These are phyloP conservation scores for Botrylloides violaceus DNA, from an alignment of 23 tunicate species.

Conservation along the genomic window DNA sequence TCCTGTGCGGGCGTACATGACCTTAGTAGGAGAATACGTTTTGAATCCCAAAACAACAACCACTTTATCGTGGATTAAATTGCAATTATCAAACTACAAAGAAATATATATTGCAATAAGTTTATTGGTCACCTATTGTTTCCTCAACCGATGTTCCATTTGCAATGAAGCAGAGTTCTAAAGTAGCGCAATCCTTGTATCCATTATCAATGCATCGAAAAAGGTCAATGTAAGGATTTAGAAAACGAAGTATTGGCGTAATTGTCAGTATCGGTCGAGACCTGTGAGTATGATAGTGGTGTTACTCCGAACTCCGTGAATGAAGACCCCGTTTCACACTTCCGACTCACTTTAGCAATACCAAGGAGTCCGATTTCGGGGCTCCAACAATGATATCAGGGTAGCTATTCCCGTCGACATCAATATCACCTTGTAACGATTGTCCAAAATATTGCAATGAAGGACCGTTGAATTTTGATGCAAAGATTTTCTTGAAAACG, in stretches of 20 bases:
- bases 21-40: no score
- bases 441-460: constrained; percentile 67
- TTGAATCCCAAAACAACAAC: no score
- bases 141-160: constrained; percentile 10
- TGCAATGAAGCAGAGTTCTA: constrained; percentile 11
- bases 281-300: no score
- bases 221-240: background rate
- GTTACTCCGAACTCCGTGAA: no score
- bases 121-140: background rate
- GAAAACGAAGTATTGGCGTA: background rate
- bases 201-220: constrained; percentile 14
- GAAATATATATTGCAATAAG: no score
- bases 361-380: constrained; percentile 68
- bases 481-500: constrained; percentile 34
- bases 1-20: no score
- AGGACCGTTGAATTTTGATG: constrained; percentile 19
- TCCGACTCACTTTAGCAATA: constrained; percentile 41
- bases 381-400: constrained; percentile 85
- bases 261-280: constrained; percentile 25
- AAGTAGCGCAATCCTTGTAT: constrained; percentile 5
- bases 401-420: constrained; percentile 54
- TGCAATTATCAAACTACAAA: no score
- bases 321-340: constrained; percentile 9
- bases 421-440: constrained; percentile 65
- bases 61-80: no score